A percentile compares a stretch with the other conserved stretches of the same genome.
phyloP scores from a whole-genome alignment of 2,113 vertebrate genomes.

The Aramus guarauna region DNA sequence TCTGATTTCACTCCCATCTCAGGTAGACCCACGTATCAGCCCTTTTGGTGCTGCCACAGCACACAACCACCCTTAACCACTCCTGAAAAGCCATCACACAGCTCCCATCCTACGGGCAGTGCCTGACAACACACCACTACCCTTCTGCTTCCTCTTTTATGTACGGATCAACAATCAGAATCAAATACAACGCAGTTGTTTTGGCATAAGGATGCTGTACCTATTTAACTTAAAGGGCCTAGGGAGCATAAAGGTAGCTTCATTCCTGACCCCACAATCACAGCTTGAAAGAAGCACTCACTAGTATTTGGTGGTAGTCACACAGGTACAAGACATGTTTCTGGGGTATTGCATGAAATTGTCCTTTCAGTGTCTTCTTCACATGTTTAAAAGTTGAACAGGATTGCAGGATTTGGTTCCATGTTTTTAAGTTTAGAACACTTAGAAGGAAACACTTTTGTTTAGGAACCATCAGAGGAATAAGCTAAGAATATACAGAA shows the following conservation, averaged over 20 bases:
- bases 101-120: background rate
- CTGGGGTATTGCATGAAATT: background rate
- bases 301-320: background rate
- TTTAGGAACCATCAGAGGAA: background rate
- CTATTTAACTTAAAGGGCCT: background rate
- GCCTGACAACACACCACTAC: background rate
- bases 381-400: background rate
- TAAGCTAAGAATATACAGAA: background rate
- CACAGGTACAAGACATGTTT: background rate
- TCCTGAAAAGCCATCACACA: background rate
- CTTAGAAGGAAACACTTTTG: background rate
- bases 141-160: background rate
- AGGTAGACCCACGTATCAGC: fast-evolving
- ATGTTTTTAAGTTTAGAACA: background rate
- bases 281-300: background rate
- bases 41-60: background rate
- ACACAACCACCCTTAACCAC: background rate
- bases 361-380: background rate
- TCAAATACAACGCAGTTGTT: background rate
- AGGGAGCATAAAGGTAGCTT: background rate
- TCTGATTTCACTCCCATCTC: background rate
- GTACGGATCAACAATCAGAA: background rate
- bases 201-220: background rate
- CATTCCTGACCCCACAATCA: background rate
- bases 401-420: background rate